Base-by-base conservation (phyloP, 2,888 invertebrate genomes). In the Xanthia icteritia region DNA sequence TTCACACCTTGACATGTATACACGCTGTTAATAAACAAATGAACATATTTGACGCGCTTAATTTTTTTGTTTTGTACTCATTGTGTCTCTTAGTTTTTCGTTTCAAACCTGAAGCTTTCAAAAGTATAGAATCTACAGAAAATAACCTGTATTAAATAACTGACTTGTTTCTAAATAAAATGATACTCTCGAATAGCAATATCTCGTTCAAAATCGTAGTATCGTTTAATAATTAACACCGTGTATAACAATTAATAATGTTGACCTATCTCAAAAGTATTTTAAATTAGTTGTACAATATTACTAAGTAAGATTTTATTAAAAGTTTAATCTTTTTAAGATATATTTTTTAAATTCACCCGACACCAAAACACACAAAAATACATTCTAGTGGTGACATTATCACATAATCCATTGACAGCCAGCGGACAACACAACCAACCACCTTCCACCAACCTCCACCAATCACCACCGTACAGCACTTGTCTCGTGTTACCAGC, bases 281-380 rank as follows among this genome's bases (percentile, higher is more conserved):
- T 75, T 31, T 27, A 66, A 77, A 69, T 60, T 27, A 72, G 48
- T 72, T 82, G 58, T 74, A 73, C 23, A 61, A 51, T 67, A 73
- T 69, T 73, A 67, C 36, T 31, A 65, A 74, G 27, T 66, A 69
- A 73, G 6, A 68, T 64, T 65, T 73, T 64, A 85, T 85, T 81
- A 83, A 83, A 31, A 85, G 39, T 54, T 31, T 58, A 74, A 65
- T n/a, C 15, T 45, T 39, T 31, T 58, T 69, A n/a, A 31, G 1
- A 76, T 63, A 42, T n/a, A 23, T 51, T 42, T 66, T 51, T 78
- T 83, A 65, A 48, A 54, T 77, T 63, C 27, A 36, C 64, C 63
- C 27, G 9, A 48, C 36, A 11, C n/a, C 51, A 36, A 60, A 27
- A 71, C 20, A 31, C 8, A 45, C 17, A 23, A 15, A 31, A 48